A percentile compares a stretch with the other conserved stretches of the same genome.
These are phyloP conservation scores for Drosophila nebulosa DNA, from an alignment of 1,140 invertebrate genomes.

Conservation along the genomic window DNA sequence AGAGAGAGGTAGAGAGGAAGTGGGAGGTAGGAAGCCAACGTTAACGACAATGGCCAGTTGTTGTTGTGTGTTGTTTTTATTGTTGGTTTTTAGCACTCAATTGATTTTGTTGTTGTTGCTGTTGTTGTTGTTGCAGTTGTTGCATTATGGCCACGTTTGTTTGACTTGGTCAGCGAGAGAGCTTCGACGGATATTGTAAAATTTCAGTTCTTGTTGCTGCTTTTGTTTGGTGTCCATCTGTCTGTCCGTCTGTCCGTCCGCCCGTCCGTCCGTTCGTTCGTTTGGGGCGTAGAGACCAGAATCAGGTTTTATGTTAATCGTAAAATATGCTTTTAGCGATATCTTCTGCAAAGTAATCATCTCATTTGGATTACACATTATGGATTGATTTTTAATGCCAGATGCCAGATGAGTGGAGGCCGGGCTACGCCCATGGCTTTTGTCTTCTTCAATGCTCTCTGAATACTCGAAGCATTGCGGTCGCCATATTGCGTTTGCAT, in stretches of 20 bases:
- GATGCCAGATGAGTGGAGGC: too few relatives aligned
- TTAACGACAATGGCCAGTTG: too few relatives aligned
- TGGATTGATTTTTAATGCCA: too few relatives aligned
- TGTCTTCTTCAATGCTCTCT: constrained; percentile 38
- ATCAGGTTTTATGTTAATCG: too few relatives aligned
- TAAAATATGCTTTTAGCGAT: too few relatives aligned
- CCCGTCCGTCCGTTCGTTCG: too few relatives aligned
- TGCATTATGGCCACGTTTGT: constrained; percentile 48
- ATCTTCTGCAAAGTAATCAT: too few relatives aligned
- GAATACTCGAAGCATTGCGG: constrained; percentile 73
- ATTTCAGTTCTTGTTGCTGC: constrained; percentile 23
- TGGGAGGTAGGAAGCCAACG: too few relatives aligned
- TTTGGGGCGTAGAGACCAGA: too few relatives aligned
- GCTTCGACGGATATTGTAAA: constrained; percentile 11
- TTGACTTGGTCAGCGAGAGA: constrained; percentile 9
- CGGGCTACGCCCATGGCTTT: constrained; percentile 10
- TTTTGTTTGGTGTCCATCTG: not conserved
- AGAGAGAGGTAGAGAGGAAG: too few relatives aligned
- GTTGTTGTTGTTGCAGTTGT: constrained; percentile 27
- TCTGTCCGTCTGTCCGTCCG: too few relatives aligned
- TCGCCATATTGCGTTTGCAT: constrained; percentile 80
- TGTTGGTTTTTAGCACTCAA: constrained; percentile 73
- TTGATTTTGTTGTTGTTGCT: constrained; percentile 58
- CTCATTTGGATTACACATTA: too few relatives aligned
- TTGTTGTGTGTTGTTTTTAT: constrained; percentile 28